phyloP scores from a whole-genome alignment of 2,113 vertebrate genomes.

The Tenebrosternarchus preto region DNA sequence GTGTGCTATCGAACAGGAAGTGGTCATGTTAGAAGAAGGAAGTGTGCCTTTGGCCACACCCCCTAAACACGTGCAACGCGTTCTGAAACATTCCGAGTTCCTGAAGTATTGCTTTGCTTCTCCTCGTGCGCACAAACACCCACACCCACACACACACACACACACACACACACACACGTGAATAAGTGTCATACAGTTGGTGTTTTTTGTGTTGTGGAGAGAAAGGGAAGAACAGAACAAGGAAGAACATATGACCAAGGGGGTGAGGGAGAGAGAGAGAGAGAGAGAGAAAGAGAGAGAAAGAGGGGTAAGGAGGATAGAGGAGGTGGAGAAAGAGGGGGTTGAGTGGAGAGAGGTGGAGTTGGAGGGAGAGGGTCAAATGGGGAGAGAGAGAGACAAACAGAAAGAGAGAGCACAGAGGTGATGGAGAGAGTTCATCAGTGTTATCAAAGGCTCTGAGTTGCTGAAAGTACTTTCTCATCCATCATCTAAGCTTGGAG shows the following conservation, averaged over 20 bases:
- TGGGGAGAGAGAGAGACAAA: neutral
- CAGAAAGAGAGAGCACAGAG: neutral
- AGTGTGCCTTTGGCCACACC: slow-evolving; percentile 48
- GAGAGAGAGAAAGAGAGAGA: neutral
- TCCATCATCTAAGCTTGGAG: slow-evolving; percentile 39
- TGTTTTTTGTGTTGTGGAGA: no score
- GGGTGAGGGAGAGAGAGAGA: neutral
- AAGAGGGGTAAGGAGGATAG: neutral
- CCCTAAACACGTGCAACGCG: neutral
- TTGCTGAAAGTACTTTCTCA: no score
- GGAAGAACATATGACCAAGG: slow-evolving; percentile 18
- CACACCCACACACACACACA: neutral
- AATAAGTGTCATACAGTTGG: neutral
- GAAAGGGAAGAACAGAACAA: neutral
- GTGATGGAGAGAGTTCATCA: neutral
- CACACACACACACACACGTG: slow-evolving; percentile 18
- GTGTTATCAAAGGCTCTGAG: no score
- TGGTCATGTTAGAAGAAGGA: slow-evolving; percentile 66
- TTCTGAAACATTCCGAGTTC: slow-evolving; percentile 39
- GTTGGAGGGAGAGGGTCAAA: neutral
- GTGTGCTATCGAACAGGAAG: slow-evolving; percentile 61
- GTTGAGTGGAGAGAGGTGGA: no score
- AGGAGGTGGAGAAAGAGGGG: neutral
- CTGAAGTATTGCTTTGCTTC: slow-evolving; percentile 22
- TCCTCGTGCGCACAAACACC: neutral